Evolutionary conservation across 2,888 invertebrate species (phyloP), one percentile per base, ranked within the genome.

Genomic region (Eupithecia pulchellata): DNA sequence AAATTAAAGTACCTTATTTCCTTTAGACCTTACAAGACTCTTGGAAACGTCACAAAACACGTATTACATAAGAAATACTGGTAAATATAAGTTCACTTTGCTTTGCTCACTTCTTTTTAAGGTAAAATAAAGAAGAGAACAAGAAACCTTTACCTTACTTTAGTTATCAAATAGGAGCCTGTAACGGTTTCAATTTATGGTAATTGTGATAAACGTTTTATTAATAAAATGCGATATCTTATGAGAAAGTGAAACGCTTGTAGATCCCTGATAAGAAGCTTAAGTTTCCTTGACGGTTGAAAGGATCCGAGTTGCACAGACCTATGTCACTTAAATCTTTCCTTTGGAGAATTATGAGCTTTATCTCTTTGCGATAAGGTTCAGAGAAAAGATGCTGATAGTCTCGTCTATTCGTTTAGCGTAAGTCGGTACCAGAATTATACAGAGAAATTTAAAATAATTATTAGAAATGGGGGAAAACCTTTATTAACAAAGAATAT

Each of bases 181-280:
- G 25, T 20, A 25, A 11, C 52, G 20, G 25, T 52, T 52, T 32
- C 9, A n/a, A 60, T 20, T 58, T 60, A 60, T 13, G 25, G 13
- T 61, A 25, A 34, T 36, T 34, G 34, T 34, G 61, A 13, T 61
- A 34, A 70, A 72, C 74, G 71, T 74, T 74, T 72, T 69, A 73
- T 47, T 72, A 73, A 20, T 20, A 47, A 69, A 75, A 71, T 25
- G 52, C 68, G 71, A 70, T 70, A 61, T 66, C 47, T 68, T 66
- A 52, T 20, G 36, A 65, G 66, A 69, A 68, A 68, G 63, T 62
- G 68, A 64, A 76, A 68, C 66, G 61, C 29, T 70, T 66, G 63
- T 69, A 74, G 72, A 72, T 73, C 47, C 39, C 72, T 68, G 74
- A 77, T 75, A 75, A 73, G 64, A 47, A 11, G 68, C 69, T 74